A percentile compares a stretch with the other conserved stretches of the same genome.
Evolutionary conservation across 2,888 invertebrate genomes (phyloP).

Genomic region (Andrena chrysosceles): DNA sequence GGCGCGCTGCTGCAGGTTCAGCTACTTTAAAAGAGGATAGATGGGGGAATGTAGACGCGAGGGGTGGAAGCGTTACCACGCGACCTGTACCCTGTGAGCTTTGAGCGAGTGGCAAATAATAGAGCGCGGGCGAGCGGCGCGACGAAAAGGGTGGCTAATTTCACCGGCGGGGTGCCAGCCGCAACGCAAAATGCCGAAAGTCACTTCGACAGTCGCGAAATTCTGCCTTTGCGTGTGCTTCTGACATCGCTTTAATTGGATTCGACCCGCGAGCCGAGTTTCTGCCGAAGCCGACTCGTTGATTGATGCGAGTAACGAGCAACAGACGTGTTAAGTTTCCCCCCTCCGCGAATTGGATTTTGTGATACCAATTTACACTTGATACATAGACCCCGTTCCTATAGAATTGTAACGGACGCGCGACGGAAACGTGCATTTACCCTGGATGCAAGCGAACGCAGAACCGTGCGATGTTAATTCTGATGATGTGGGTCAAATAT

Average conservation of each 20-base stretch:
- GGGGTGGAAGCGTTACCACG: background rate
- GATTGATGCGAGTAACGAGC: background rate
- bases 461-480: too few relatives aligned
- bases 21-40: constrained; percentile 37
- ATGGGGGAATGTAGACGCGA: constrained; percentile 2
- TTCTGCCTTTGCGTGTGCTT: background rate
- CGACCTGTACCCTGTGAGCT: constrained; percentile 19
- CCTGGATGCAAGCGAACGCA: too few relatives aligned
- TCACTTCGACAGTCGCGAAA: constrained; percentile 5
- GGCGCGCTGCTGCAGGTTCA: constrained; percentile 41
- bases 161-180: background rate
- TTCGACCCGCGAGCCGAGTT: background rate
- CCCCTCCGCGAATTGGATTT: background rate
- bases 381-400: too few relatives aligned
- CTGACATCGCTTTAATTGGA: constrained; percentile 2
- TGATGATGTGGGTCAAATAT: too few relatives aligned
- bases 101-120: constrained; percentile 9
- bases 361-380: too few relatives aligned
- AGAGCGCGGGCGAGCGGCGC: constrained; percentile 15
- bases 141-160: constrained; percentile 32
- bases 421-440: too few relatives aligned
- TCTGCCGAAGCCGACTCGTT: background rate
- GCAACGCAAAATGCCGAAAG: background rate
- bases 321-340: background rate
- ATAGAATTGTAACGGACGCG: too few relatives aligned